Conservation (phyloP, 37 sponge, comb jelly and placozoan species). For the Cladorhizidae sp. region DNA sequence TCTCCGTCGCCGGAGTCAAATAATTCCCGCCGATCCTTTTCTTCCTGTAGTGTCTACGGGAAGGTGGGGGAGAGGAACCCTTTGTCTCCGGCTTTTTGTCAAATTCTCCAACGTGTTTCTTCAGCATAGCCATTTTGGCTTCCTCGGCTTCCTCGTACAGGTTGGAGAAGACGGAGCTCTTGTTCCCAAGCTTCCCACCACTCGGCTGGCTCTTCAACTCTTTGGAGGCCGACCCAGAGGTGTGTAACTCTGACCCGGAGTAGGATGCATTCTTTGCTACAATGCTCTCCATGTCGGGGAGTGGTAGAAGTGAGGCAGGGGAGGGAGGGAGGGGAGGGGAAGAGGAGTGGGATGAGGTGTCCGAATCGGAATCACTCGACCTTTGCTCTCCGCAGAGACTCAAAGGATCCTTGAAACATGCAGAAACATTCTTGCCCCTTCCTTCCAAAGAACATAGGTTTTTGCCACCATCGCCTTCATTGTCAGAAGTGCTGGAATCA, state of each 20-base stretch:
- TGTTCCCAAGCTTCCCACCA: no score
- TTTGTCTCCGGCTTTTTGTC: constrained; percentile 10
- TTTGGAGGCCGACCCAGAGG: neutral
- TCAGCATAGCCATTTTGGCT: constrained; percentile 41
- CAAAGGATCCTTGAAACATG: constrained; percentile 5
- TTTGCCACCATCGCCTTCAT: constrained; percentile 5
- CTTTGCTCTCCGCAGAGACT: neutral
- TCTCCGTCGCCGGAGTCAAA: neutral
- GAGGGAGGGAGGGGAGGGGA: neutral
- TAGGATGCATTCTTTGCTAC: constrained; percentile 7
- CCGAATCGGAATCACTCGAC: constrained; percentile 3
- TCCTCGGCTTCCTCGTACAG: constrained; percentile 63
- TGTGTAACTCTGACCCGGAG: neutral
- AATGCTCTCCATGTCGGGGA: constrained; percentile 41
- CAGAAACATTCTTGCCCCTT: neutral
- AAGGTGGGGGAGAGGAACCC: neutral
- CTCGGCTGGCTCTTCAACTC: no score
- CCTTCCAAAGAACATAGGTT: neutral
- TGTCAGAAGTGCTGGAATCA: neutral
- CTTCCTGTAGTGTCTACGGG: neutral
- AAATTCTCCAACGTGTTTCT: constrained; percentile 45
- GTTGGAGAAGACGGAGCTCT: constrained; percentile 55
- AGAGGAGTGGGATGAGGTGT: neutral
- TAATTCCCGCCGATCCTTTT: neutral
- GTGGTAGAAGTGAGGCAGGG: constrained; percentile 21